These are phyloP conservation scores for Tenebrosternarchus preto DNA, from an alignment of 2,113 vertebrate species.

Conservation along the genomic window DNA sequence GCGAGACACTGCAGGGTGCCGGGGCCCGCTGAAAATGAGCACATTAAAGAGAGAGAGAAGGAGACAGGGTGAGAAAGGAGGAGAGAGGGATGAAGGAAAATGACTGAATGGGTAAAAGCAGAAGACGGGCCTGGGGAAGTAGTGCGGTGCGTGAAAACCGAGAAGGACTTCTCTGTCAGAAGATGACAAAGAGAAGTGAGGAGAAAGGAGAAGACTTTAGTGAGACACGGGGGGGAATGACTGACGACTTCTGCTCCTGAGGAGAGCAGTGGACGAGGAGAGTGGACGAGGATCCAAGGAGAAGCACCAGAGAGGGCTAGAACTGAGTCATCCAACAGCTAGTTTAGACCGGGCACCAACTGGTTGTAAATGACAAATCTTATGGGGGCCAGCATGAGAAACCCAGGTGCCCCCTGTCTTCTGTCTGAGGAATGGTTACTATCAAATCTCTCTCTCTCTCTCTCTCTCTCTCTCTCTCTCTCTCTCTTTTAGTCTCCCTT, in stretches of 20 bases:
- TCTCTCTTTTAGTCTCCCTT: constrained; percentile 19
- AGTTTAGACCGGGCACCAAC: neutral
- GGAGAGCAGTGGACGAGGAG: neutral
- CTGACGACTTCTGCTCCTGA: neutral
- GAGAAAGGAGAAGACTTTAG: neutral
- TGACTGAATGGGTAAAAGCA: constrained; percentile 5
- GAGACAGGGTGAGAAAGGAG: neutral
- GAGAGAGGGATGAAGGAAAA: neutral
- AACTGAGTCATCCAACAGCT: neutral
- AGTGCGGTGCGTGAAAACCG: neutral
- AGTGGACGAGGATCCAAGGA: neutral
- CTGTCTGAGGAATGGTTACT: constrained; percentile 22
- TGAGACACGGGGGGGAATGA: neutral
- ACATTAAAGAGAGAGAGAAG: constrained; percentile 14
- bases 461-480: constrained; percentile 26
- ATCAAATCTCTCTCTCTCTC: constrained; percentile 4
- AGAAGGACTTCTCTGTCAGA: constrained; percentile 9
- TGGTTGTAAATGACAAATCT: neutral
- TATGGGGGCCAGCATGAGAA: neutral
- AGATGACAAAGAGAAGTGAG: neutral
- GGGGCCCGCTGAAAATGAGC: constrained; percentile 18
- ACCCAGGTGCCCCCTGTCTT: constrained; percentile 35
- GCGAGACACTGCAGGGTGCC: constrained; percentile 31
- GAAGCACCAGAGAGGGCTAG: neutral
- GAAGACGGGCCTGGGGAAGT: neutral